Conservation (phyloP, 1,140 invertebrate species). For the Macrobrachium nipponense region DNA sequence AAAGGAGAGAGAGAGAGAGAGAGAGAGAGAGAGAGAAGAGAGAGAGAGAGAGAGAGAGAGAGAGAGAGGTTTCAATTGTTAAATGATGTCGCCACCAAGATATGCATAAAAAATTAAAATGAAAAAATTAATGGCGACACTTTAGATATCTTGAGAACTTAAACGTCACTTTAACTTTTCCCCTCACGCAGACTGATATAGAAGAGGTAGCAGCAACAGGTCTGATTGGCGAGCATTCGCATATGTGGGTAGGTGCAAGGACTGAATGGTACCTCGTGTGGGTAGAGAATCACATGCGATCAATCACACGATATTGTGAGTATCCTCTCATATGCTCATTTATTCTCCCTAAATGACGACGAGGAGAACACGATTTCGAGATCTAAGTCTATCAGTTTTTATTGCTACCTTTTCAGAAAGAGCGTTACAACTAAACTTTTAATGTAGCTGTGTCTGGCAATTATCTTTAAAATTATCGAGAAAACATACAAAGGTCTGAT, state of each 20-base stretch:
- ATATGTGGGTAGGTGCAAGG: conserved; percentile 46
- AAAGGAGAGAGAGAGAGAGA: too few relatives aligned
- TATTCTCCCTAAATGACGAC: too few relatives aligned
- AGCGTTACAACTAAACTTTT: too few relatives aligned
- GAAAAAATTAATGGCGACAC: not conserved
- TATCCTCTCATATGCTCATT: not conserved
- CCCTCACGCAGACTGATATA: conserved; percentile 4
- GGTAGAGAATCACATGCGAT: conserved; percentile 3
- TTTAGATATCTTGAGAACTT: not conserved
- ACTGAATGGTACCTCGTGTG: not conserved
- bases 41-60: not conserved
- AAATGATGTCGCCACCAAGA: too few relatives aligned
- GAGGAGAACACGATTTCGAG: too few relatives aligned
- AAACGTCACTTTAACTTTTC: not conserved
- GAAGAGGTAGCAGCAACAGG: conserved; percentile 14
- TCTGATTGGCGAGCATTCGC: conserved; percentile 12
- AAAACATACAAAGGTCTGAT: too few relatives aligned
- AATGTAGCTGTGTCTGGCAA: too few relatives aligned
- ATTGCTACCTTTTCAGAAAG: too few relatives aligned
- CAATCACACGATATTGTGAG: conserved; percentile 8
- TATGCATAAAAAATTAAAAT: not conserved
- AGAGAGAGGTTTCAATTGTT: not conserved
- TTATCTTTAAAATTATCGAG: too few relatives aligned
- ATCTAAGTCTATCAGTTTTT: too few relatives aligned
- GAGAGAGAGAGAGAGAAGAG: not conserved